phyloP scores from a whole-genome alignment of 2,888 invertebrate genomes.

The Atethmia centrago region DNA sequence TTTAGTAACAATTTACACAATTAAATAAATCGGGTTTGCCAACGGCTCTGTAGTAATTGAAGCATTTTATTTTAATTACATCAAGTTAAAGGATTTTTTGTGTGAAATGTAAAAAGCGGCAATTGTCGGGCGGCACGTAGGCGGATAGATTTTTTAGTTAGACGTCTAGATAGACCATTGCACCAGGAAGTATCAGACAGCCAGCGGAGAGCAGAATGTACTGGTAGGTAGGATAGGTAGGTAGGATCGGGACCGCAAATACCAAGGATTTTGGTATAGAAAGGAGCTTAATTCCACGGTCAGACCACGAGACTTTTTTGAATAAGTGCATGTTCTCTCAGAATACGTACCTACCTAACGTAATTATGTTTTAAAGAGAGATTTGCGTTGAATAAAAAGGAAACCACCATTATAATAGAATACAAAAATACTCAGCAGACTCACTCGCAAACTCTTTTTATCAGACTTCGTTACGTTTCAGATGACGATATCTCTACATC shows the following conservation, averaged over 20 bases:
- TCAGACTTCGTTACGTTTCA: not conserved
- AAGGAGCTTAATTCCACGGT: not conserved
- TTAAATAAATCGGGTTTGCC: slow-evolving; percentile 46
- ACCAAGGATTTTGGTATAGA: slow-evolving; percentile 32
- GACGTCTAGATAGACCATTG: slow-evolving; percentile 65
- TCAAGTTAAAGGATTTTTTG: slow-evolving; percentile 58
- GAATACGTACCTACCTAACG: not conserved
- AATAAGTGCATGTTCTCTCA: not conserved
- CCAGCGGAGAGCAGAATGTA: slow-evolving; percentile 35
- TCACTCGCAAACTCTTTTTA: not conserved
- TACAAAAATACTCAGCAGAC: not conserved
- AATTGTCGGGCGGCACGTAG: slow-evolving; percentile 61
- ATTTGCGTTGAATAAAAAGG: not conserved
- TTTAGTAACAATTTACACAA: slow-evolving; percentile 48
- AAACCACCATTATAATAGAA: not conserved
- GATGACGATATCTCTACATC: slow-evolving; percentile 12
- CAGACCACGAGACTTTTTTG: too few relatives aligned
- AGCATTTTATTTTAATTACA: slow-evolving; percentile 64
- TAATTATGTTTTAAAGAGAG: not conserved
- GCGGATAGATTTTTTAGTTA: slow-evolving; percentile 62
- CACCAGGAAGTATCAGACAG: slow-evolving; percentile 66
- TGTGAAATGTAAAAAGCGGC: slow-evolving; percentile 53
- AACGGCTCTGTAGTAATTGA: slow-evolving; percentile 47
- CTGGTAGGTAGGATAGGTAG: slow-evolving; percentile 42
- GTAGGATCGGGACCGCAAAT: slow-evolving; percentile 50